These are phyloP conservation scores for Etheostoma spectabile DNA, from an alignment of 2,113 vertebrate genomes.

Conservation along the genomic window DNA sequence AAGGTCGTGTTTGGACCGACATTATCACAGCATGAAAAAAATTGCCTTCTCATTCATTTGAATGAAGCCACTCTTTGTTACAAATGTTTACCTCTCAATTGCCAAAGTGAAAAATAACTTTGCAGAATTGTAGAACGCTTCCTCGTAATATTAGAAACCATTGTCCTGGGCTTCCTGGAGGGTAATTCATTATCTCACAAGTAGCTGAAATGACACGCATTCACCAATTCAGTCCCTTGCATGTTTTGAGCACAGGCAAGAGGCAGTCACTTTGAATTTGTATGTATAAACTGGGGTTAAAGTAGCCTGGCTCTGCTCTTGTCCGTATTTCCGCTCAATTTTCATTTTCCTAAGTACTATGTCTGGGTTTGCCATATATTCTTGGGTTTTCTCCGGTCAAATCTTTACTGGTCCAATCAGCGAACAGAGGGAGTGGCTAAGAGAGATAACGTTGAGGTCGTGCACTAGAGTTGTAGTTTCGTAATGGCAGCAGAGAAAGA, in stretches of 20 bases:
- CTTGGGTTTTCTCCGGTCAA: no score
- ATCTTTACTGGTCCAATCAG: no score
- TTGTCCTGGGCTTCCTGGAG: neutral
- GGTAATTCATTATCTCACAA: neutral
- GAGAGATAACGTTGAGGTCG: no score
- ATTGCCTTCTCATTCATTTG: neutral
- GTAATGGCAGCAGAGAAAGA: no score
- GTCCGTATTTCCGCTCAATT: no score
- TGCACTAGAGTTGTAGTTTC: no score
- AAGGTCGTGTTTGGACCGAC: neutral
- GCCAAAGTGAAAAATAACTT: neutral
- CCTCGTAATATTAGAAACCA: neutral
- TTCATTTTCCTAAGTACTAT: no score
- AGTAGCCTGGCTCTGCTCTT: no score
- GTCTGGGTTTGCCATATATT: no score
- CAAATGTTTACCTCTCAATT: neutral
- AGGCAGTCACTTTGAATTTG: neutral
- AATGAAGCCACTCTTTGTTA: neutral
- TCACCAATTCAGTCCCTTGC: neutral
- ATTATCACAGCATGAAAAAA: neutral
- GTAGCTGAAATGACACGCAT: neutral
- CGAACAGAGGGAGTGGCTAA: no score
- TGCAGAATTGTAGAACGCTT: neutral
- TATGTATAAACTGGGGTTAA: neutral
- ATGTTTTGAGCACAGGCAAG: neutral